Evolutionary conservation across 1,140 invertebrate species (phyloP), one percentile per base, ranked within the genome.

Genomic region (Bombus balteatus): DNA sequence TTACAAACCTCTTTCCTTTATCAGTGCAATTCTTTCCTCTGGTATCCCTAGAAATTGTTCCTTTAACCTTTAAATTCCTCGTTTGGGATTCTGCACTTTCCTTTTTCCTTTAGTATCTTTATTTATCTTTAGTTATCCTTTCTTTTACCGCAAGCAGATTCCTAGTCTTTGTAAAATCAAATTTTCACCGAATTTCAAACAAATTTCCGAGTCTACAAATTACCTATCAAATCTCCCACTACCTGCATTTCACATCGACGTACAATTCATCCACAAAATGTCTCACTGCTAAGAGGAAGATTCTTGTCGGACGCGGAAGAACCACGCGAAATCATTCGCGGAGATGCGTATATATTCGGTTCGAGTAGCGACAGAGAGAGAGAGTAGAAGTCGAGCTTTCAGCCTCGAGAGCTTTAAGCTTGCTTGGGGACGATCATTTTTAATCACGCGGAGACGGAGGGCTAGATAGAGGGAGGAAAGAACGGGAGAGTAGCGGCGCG

Each of bases 351-450:
- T 34, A n/a, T 47, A 79, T 43, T 62, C 28, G 59, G 22, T 39
- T 39, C 1, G 59, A n/a, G 8, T 32, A 73, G 41, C n/a, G 25
- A 2, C 25, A 39, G 34, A 59, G 18, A 13, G 28, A 59, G 70
- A 18, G 43, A 71, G 41, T 18, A 77, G 34, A 62, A 82, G 79
- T 28, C 41, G 87, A 83, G 87, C 77, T 85, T 85, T 79, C 41
- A 72, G n/a, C 76, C 53, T n/a, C 32, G 84, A 68, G 68, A 86
- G 87, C 83, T 87, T 89, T 68, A 83, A 89, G 81, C 85, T 66
- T 66, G 85, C 81, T 84, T 75, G 86, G 89, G 77, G 84, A 91
- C 91, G 91, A 92, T 92, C 91, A 92, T 92, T 92, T 92, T 92
- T 92, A 92, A 92, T 92, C 91, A 89, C 83, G 84, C 83, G 87